Evolutionary conservation across 2,888 invertebrate genomes (phyloP).

Genomic region (Leptogaster cylindrica): DNA sequence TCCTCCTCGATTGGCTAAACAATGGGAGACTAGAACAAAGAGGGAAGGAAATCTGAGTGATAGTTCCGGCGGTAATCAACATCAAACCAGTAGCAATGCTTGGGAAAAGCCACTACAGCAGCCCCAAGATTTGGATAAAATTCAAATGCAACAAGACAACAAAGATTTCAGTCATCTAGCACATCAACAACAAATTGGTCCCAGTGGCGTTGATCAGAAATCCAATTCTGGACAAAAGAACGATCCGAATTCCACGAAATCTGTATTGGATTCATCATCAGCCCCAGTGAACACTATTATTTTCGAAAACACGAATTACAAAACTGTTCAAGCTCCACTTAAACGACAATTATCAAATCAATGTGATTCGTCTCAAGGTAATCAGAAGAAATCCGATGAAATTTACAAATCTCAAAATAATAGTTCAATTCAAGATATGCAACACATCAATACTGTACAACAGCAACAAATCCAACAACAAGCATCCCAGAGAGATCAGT

Average conservation of each 20-base stretch:
- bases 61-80: conserved; percentile 11
- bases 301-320: conserved; percentile 91
- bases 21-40: conserved; percentile 67
- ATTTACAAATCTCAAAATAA: conserved; percentile 46
- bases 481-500: conserved; percentile 45
- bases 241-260: conserved; percentile 41
- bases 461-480: conserved; percentile 58
- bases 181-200: conserved; percentile 39
- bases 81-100: conserved; percentile 65
- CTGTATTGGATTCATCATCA: conserved; percentile 74
- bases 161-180: conserved; percentile 23
- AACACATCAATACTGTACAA: conserved; percentile 55
- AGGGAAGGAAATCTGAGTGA: conserved; percentile 50
- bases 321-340: conserved; percentile 68
- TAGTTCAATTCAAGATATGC: conserved; percentile 59
- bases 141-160: conserved; percentile 34
- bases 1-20: conserved; percentile 80
- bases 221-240: conserved; percentile 7
- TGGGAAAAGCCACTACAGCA: conserved; percentile 80
- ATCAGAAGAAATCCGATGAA: conserved; percentile 47
- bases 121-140: conserved; percentile 49
- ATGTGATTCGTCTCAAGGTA: conserved; percentile 45
- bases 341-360: conserved; percentile 61
- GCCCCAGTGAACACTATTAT: conserved; percentile 87
- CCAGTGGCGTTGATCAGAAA: conserved; percentile 1